Conservation (phyloP, 2,888 invertebrate genomes). For the Apodemia hepburni region DNA sequence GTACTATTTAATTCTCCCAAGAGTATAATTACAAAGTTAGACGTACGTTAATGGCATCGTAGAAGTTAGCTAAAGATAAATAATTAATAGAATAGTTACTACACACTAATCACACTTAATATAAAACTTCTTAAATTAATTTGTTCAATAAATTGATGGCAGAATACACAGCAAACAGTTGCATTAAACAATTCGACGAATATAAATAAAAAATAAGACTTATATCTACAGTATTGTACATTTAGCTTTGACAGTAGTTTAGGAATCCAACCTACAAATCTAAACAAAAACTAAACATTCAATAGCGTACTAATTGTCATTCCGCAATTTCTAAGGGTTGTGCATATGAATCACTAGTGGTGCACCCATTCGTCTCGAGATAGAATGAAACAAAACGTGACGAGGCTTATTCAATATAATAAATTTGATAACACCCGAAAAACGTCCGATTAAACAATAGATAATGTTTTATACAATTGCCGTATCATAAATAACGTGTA, state of each 20-base stretch:
- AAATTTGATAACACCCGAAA: constrained; percentile 1
- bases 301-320: constrained; percentile 17
- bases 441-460: constrained; percentile 1
- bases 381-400: constrained; percentile 14
- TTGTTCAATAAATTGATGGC: not conserved
- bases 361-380: constrained; percentile 25
- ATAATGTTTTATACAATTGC: not conserved
- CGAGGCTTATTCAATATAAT: not conserved
- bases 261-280: not conserved
- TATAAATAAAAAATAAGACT: not conserved
- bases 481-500: constrained; percentile 3
- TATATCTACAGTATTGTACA: not conserved
- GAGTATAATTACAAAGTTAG: too few species aligned
- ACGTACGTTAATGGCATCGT: not conserved
- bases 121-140: too few species aligned
- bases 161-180: too few species aligned
- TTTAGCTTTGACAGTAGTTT: not conserved
- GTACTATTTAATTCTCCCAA: too few species aligned
- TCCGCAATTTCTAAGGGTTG: constrained; percentile 28
- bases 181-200: too few species aligned
- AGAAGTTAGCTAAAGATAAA: too few species aligned
- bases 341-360: constrained; percentile 33
- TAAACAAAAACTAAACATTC: constrained; percentile 11
- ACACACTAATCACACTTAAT: too few species aligned
- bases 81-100: too few species aligned